A percentile compares a stretch with the other conserved stretches of the same genome.
Evolutionary conservation across 2,113 vertebrate genomes (phyloP).

Genomic region (Otus sunia): DNA sequence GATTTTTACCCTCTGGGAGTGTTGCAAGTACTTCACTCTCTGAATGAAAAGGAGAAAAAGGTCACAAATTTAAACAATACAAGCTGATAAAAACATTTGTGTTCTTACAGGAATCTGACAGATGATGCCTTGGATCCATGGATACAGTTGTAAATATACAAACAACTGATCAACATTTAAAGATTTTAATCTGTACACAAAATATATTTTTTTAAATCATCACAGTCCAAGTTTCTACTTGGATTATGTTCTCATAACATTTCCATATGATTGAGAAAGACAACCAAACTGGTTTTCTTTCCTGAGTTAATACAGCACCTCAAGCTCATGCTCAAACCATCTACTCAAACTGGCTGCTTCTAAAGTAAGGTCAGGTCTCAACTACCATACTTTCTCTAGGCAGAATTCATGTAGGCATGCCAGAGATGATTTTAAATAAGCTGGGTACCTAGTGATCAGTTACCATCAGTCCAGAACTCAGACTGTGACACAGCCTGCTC

Average conservation of each 20-base stretch:
- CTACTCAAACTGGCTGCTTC: neutral
- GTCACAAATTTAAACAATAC: slow-evolving; percentile 46
- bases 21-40: slow-evolving; percentile 14
- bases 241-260: neutral
- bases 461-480: neutral
- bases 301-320: neutral
- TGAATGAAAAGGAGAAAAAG: slow-evolving; percentile 16
- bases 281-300: neutral
- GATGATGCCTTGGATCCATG: neutral
- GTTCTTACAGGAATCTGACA: neutral
- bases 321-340: neutral
- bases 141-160: neutral
- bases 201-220: neutral
- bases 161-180: neutral
- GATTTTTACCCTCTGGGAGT: slow-evolving; percentile 26
- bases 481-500: neutral
- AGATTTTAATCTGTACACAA: neutral
- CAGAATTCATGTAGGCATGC: neutral
- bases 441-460: neutral
- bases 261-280: neutral
- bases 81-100: neutral
- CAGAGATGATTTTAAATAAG: neutral
- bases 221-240: neutral
- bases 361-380: neutral
- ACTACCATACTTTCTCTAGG: neutral